Conservation (phyloP, 1,140 invertebrate genomes). For the Tetranychus urticae region DNA sequence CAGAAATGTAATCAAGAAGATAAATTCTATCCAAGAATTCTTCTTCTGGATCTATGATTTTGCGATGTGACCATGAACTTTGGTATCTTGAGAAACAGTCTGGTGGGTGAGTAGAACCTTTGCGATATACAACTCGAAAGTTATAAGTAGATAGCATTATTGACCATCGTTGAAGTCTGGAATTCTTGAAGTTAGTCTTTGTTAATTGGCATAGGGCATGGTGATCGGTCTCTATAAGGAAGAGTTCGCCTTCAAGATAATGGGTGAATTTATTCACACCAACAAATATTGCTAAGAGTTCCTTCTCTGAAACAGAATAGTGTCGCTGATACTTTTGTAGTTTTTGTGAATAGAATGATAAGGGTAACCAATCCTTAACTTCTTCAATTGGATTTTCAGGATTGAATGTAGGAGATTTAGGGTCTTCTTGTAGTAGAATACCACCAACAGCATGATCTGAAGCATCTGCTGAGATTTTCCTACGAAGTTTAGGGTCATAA, state of each 20-base stretch:
- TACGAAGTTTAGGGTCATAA: background rate
- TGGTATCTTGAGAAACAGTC: background rate
- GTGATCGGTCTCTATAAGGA: background rate
- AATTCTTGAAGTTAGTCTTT: background rate
- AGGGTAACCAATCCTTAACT: background rate
- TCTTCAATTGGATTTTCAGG: background rate
- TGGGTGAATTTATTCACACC: background rate
- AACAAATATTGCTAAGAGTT: background rate
- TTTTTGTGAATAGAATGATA: background rate
- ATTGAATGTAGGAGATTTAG: too few relatives aligned
- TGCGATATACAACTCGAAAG: background rate
- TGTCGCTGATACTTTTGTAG: background rate
- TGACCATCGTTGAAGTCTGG: background rate
- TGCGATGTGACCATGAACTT: background rate
- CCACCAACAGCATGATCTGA: background rate
- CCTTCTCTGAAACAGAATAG: background rate
- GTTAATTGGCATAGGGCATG: background rate
- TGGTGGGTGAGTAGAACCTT: background rate
- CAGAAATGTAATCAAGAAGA: too few relatives aligned
- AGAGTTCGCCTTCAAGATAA: background rate
- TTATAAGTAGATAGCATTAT: background rate
- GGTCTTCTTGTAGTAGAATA: background rate
- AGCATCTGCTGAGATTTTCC: background rate
- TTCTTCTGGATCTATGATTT: background rate
- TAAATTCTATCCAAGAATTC: background rate